Evolutionary conservation across 2,113 vertebrate genomes (phyloP), one percentile per base, ranked within the genome.

Genomic region (Terrapene triunguis): DNA sequence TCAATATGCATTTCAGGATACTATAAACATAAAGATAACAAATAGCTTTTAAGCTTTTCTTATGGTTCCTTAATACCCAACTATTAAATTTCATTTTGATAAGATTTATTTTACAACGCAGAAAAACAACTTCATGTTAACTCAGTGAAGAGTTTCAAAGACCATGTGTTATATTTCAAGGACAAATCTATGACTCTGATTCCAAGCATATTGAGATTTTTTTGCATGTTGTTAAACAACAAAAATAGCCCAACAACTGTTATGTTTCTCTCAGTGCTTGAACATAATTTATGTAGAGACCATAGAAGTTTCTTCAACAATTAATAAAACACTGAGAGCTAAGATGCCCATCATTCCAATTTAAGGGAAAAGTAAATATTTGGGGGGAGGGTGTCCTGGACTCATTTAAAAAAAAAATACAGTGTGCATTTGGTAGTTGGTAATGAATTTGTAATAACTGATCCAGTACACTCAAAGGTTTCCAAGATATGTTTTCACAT

Each of bases 171-270:
- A 92, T 6, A 19, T 93, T 95, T 97, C 85, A 94, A 95, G 97
- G 92, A 72, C 27, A 65, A 95, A 94, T 81, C 80, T 92, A 76
- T 85, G 95, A 88, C 89, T 79, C 82, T 0, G 13, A 88, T 94
- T 96, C 88, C 95, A 97, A 95, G 89, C 13, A 13, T 80, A 87
- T 29, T 82, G 82, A 88, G 95, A 96, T 89, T 69, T 94, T 94
- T 86, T 35, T 82, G 69, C 54, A 42, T 94, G 92, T 84, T 57
- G 92, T 96, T 97, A 82, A 95, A 97, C 94, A 97, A 96, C 92
- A 94, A 89, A 98, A 97, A 97, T 92, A 97, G 96, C 90, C 88
- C 79, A 48, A 93, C 92, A 96, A 94, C 96, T 97, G 96, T 91
- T 95, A 92, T 84, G n/a, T 88, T 94, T 93, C 83, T 90, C 92